Percentiles rank a stretch among this genome's conserved stretches.
phyloP scores from a whole-genome alignment of 2,888 invertebrate genomes.

The Glyphotaelius pellucidus region DNA sequence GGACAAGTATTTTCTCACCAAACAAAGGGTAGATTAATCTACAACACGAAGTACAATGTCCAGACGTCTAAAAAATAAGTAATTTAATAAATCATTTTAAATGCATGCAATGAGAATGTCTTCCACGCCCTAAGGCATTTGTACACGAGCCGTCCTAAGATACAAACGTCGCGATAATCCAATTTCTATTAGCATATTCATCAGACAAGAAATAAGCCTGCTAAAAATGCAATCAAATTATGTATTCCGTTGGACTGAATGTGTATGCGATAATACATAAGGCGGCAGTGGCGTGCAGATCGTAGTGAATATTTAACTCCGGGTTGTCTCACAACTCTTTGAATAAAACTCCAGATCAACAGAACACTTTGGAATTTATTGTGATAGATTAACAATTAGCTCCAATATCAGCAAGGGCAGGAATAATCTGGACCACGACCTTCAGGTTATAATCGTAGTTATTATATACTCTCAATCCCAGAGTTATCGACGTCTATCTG shows the following conservation, averaged over 20 bases:
- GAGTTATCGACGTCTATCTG: too few species aligned
- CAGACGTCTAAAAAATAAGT: constrained; percentile 9
- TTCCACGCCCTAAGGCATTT: constrained; percentile 33
- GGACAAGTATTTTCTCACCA: not conserved
- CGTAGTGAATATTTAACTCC: too few species aligned
- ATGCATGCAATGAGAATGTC: constrained; percentile 14
- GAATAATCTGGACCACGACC: too few species aligned
- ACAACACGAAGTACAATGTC: not conserved
- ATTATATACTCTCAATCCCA: too few species aligned
- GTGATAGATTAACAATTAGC: too few species aligned
- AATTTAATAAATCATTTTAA: constrained; percentile 5
- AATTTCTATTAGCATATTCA: constrained; percentile 47
- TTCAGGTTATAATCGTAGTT: too few species aligned
- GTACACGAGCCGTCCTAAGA: constrained; percentile 14
- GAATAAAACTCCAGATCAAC: too few species aligned
- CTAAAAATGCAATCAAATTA: constrained; percentile 55
- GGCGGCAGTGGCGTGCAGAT: not conserved
- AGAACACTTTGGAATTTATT: too few species aligned
- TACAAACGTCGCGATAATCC: constrained; percentile 47
- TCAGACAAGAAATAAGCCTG: constrained; percentile 47
- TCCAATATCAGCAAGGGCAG: too few species aligned
- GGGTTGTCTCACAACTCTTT: too few species aligned
- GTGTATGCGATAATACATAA: constrained; percentile 18
- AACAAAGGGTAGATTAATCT: not conserved
- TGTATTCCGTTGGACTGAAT: constrained; percentile 45